These are phyloP conservation scores for Orthosia gracilis DNA, from an alignment of 2,888 invertebrate species.

Conservation along the genomic window DNA sequence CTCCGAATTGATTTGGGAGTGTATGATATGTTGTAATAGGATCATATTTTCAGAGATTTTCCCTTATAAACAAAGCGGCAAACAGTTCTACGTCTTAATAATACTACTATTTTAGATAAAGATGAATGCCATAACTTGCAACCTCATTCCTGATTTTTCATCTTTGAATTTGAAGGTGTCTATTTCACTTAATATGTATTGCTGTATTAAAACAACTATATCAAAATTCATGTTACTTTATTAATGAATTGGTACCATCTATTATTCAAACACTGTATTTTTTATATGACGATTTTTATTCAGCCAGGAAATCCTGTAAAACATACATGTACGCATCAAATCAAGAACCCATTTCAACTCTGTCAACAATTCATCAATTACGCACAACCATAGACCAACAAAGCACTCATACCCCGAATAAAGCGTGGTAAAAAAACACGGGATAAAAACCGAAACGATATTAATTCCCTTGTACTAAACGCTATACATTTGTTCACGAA, in stretches of 20 bases:
- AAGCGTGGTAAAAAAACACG: slow-evolving; percentile 36
- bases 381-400: slow-evolving; percentile 30
- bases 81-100: no score
- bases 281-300: background rate
- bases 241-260: background rate
- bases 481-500: slow-evolving; percentile 65
- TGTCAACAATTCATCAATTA: slow-evolving; percentile 45
- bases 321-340: slow-evolving; percentile 12
- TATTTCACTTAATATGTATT: no score
- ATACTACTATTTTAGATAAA: no score
- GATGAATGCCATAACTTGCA: no score
- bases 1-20: no score
- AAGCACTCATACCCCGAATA: slow-evolving; percentile 30
- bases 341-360: slow-evolving; percentile 28
- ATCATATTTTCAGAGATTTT: no score
- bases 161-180: no score
- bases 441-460: slow-evolving; percentile 41
- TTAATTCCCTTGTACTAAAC: slow-evolving; percentile 64
- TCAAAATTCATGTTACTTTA: background rate
- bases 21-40: no score
- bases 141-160: no score
- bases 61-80: no score
- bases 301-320: background rate
- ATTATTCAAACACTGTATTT: background rate
- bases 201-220: no score